Percentiles rank a stretch among this genome's conserved stretches.
These are phyloP conservation scores for Diploptera punctata DNA, from an alignment of 2,888 invertebrate species.

Conservation along the genomic window DNA sequence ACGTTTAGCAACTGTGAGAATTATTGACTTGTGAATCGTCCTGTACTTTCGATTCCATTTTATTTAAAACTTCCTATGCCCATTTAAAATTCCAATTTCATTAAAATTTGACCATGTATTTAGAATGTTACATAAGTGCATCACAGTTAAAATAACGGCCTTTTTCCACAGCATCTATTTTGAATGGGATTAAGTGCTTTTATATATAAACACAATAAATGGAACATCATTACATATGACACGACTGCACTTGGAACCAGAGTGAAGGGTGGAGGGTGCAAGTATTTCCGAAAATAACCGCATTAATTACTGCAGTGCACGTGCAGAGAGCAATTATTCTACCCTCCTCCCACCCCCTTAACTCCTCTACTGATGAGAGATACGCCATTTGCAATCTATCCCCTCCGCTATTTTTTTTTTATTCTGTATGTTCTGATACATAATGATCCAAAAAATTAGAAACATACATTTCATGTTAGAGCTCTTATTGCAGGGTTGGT, in stretches of 20 bases:
- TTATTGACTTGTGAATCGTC: no score
- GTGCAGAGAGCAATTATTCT: slow-evolving; percentile 21
- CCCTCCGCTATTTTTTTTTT: not conserved
- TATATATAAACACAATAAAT: slow-evolving; percentile 18
- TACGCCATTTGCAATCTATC: slow-evolving; percentile 21
- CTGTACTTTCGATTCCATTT: no score
- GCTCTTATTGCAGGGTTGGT: no score
- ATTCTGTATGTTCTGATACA: not conserved
- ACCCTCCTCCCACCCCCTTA: not conserved
- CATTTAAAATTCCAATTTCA: not conserved
- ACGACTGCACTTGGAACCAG: slow-evolving; percentile 12
- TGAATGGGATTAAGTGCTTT: slow-evolving; percentile 25
- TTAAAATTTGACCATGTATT: not conserved
- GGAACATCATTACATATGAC: slow-evolving; percentile 24
- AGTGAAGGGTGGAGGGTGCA: not conserved
- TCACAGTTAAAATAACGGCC: slow-evolving; percentile 3
- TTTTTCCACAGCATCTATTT: slow-evolving; percentile 14
- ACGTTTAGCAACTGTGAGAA: no score
- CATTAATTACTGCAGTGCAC: slow-evolving; percentile 22
- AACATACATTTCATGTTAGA: no score
- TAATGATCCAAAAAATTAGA: not conserved
- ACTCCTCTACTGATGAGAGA: slow-evolving; percentile 9
- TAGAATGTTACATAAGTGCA: not conserved
- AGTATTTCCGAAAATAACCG: slow-evolving; percentile 29
- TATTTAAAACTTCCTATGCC: no score